Conservation (phyloP, 2,113 vertebrate species). For the Mustela lutreola region DNA sequence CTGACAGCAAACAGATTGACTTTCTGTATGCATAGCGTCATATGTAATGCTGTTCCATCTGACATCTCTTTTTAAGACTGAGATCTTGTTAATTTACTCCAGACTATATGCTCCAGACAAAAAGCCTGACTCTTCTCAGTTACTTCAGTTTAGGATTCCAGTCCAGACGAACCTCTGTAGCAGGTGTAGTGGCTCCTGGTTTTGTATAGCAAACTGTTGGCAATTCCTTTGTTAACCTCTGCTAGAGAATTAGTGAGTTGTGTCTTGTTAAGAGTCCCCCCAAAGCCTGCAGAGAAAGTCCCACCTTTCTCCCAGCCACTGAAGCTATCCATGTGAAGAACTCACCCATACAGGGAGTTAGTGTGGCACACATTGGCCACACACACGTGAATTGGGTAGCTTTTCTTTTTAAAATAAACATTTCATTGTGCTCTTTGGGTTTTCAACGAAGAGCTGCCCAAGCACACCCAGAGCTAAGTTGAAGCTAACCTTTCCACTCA, state of each 20-base stretch:
- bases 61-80: background rate
- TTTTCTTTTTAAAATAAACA: conserved; percentile 52
- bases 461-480: conserved; percentile 68
- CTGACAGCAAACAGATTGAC: background rate
- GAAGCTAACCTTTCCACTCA: conserved; percentile 76
- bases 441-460: conserved; percentile 45
- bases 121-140: background rate
- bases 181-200: background rate
- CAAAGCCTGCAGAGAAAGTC: background rate
- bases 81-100: background rate
- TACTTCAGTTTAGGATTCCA: background rate
- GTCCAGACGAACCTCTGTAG: background rate
- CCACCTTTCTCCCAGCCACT: background rate
- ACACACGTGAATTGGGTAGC: background rate
- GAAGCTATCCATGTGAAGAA: background rate
- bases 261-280: background rate
- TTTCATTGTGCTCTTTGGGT: background rate
- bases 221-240: background rate
- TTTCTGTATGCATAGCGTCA: background rate
- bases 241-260: background rate
- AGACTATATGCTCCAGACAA: background rate
- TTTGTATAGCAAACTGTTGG: background rate
- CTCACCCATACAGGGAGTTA: background rate
- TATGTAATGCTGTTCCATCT: background rate
- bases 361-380: background rate